Evolutionary conservation across 64 coral and sea anemone genomes (phyloP), one percentile per base, ranked within the genome.

Genomic region (Montipora capricornis): DNA sequence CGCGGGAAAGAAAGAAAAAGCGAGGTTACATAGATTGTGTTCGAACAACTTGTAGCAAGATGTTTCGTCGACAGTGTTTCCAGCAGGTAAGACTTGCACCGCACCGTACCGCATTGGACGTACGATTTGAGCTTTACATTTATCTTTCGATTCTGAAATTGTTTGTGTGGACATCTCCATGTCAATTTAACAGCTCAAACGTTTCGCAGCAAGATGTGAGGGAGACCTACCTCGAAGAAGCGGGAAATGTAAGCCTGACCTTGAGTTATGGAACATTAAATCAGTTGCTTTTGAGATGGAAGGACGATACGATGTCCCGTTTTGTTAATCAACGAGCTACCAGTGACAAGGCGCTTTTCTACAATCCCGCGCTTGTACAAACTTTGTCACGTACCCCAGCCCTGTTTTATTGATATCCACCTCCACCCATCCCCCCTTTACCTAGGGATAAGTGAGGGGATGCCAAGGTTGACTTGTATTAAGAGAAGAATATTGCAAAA

Each of bases 201-300:
- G 82, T 45, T 70, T 86, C 17, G 66, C 64, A 1, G 47, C 82
- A 73, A 69, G 82, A 45, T 86, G 82, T 24, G 82, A 86, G 45
- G 82, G 60, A 68, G 82, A 86, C n/a, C 2, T 73, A 12, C 82
- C 64, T 70, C 62, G 82, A 68, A 86, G 82, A 71, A 86, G 82
- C 17, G 82, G 82, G 50, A 86, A 86, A 8, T 86, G 82, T 86
- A 73, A 71, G 82, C 47, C 11, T 64, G 11, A 55, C 52, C 6
- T 55, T 55, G 6, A 55, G 5, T 10, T 67, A 14, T 67, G 15
- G 62, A 15, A 37, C 37, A 37, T 37, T 37, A 37, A 37, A 37
- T 37, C 37, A 37, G 37, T 37, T 37, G 37, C 37, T 37, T 37
- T 37, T 37, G 37, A 37, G 37, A 37, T 37, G 37, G 37, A 37